Percentiles rank a stretch among this genome's conserved stretches.
These are phyloP conservation scores for Aptenodytes patagonicus DNA, from an alignment of 2,113 vertebrate species.

Conservation along the genomic window DNA sequence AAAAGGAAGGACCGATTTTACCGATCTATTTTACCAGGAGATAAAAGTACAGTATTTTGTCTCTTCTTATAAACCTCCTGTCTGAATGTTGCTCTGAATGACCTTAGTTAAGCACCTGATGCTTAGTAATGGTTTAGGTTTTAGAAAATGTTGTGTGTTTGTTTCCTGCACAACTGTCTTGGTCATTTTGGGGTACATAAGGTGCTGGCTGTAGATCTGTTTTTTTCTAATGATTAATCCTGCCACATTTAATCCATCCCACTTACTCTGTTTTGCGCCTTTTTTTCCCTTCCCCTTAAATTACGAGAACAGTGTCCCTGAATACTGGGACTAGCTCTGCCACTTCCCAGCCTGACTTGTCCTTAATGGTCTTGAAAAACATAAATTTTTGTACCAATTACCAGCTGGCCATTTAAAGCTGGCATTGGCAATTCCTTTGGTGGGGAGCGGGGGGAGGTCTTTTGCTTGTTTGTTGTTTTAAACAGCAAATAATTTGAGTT, in stretches of 20 bases:
- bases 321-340: not conserved
- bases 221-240: not conserved
- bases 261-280: not conserved
- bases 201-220: not conserved
- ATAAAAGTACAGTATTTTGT: constrained; percentile 85
- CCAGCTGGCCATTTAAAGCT: not conserved
- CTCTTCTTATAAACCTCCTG: not conserved
- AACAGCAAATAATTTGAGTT: not conserved
- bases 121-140: not conserved
- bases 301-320: not conserved
- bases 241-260: not conserved
- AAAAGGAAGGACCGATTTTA: constrained; percentile 93
- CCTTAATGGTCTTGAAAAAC: not conserved
- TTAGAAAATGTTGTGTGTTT: not conserved
- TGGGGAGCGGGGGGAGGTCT: not conserved
- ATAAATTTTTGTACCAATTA: not conserved
- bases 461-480: not conserved
- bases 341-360: not conserved
- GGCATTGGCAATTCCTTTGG: not conserved
- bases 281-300: not conserved
- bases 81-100: not conserved
- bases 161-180: not conserved
- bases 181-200: not conserved
- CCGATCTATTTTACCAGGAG: constrained; percentile 89
- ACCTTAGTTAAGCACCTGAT: not conserved